Conservation (phyloP, 1,140 invertebrate species). For the Saccostrea echinata region DNA sequence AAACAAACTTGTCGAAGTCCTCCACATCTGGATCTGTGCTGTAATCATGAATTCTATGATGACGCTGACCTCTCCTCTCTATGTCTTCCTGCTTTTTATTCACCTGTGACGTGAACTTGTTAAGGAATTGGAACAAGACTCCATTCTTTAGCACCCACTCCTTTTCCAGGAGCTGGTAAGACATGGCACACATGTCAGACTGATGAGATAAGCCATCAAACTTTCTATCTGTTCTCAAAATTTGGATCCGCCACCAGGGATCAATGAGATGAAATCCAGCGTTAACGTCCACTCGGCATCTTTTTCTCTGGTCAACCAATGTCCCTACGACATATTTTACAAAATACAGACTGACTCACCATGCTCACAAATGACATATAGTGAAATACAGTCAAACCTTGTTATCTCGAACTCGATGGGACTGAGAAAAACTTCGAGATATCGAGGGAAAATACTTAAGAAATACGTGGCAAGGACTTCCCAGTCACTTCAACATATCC, state of each 20-base stretch:
- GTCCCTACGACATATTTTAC: neutral
- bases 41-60: neutral
- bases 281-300: conserved; percentile 11
- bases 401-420: no score
- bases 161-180: conserved; percentile 27
- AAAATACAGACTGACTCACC: neutral
- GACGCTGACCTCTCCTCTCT: neutral
- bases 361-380: no score
- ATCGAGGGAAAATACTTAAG: no score
- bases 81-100: neutral
- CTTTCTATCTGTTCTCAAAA: conserved; percentile 51
- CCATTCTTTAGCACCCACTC: neutral
- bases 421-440: no score
- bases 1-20: conserved; percentile 7
- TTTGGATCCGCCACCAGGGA: conserved; percentile 67
- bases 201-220: neutral
- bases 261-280: conserved; percentile 65
- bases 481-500: no score
- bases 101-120: neutral
- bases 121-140: neutral
- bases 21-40: neutral
- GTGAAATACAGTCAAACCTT: no score
- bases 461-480: no score
- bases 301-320: neutral
- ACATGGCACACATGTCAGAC: conserved; percentile 1